A percentile compares a stretch with the other conserved stretches of the same genome.
Evolutionary conservation across 2,888 invertebrate species (phyloP).

Genomic region (Ectemnius lituratus): DNA sequence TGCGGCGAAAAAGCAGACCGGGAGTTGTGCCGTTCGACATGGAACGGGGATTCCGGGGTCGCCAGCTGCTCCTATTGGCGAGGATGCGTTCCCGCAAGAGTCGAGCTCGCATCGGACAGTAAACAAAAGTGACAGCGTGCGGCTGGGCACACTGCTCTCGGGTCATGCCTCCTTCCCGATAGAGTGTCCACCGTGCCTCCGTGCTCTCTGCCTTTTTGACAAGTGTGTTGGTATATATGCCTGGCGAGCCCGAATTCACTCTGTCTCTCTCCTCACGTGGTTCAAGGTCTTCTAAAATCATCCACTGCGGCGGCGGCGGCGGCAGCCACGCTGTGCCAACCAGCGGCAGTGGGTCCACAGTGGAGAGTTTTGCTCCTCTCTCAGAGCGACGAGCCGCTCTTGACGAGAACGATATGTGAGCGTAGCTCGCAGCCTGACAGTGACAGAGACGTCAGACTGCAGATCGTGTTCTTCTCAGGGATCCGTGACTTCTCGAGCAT

Average conservation of each 20-base stretch:
- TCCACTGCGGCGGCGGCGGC: slow-evolving; percentile 28
- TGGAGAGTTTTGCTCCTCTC: slow-evolving; percentile 17
- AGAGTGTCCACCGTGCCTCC: slow-evolving; percentile 33
- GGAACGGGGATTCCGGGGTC: background rate
- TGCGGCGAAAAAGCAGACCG: background rate
- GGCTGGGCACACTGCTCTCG: slow-evolving; percentile 35
- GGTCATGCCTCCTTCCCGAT: slow-evolving; percentile 42
- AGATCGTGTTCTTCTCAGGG: background rate
- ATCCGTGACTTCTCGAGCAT: no score
- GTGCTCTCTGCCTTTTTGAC: slow-evolving; percentile 26
- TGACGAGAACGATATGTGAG: slow-evolving; percentile 2
- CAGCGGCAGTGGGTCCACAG: slow-evolving; percentile 7
- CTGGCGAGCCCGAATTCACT: slow-evolving; percentile 36
- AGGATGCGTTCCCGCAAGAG: slow-evolving; percentile 7
- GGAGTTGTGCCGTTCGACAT: background rate
- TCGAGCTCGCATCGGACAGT: slow-evolving; percentile 44
- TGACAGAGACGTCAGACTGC: slow-evolving; percentile 29
- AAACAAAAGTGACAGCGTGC: slow-evolving; percentile 72
- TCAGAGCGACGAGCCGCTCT: no score
- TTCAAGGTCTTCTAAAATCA: slow-evolving; percentile 63
- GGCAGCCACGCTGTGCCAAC: slow-evolving; percentile 43
- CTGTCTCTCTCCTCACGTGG: slow-evolving; percentile 36
- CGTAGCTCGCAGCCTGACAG: slow-evolving; percentile 24
- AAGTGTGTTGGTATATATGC: no score
- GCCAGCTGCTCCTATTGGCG: slow-evolving; percentile 5